phyloP scores from a whole-genome alignment of 2,113 vertebrate genomes.

The Ictalurus furcatus region DNA sequence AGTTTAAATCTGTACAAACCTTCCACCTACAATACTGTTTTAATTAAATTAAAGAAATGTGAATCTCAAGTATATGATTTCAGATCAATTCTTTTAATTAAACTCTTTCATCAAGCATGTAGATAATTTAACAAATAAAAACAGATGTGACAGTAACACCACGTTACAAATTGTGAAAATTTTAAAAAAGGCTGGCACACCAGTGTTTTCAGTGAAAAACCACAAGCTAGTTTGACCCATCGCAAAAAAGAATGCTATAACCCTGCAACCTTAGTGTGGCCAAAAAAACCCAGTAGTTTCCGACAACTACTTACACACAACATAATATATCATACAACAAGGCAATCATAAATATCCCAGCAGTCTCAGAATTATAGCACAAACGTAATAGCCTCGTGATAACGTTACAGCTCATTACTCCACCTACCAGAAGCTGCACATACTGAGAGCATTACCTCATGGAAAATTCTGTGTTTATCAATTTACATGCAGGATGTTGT shows the following conservation, averaged over 20 bases:
- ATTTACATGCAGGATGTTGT: slow-evolving; percentile 18
- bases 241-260: slow-evolving; percentile 33
- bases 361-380: slow-evolving; percentile 12
- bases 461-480: slow-evolving; percentile 31
- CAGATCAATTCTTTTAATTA: slow-evolving; percentile 42
- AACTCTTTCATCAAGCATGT: slow-evolving; percentile 19
- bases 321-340: neutral
- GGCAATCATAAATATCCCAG: slow-evolving; percentile 37
- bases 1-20: neutral
- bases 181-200: slow-evolving; percentile 3
- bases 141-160: slow-evolving; percentile 7
- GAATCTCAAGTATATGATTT: neutral
- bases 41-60: neutral
- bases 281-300: slow-evolving; percentile 34
- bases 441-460: slow-evolving; percentile 29
- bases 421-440: slow-evolving; percentile 7
- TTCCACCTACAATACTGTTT: neutral
- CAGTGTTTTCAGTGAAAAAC: slow-evolving; percentile 45
- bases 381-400: neutral
- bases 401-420: slow-evolving; percentile 9
- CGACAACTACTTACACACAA: slow-evolving; percentile 26
- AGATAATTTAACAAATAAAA: slow-evolving; percentile 45
- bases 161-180: slow-evolving; percentile 28
- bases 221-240: slow-evolving; percentile 42
- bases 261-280: slow-evolving; percentile 36